Percentiles rank a stretch among this genome's conserved stretches.
phyloP scores from a whole-genome alignment of 1,140 invertebrate species.

The Coelopa frigida region DNA sequence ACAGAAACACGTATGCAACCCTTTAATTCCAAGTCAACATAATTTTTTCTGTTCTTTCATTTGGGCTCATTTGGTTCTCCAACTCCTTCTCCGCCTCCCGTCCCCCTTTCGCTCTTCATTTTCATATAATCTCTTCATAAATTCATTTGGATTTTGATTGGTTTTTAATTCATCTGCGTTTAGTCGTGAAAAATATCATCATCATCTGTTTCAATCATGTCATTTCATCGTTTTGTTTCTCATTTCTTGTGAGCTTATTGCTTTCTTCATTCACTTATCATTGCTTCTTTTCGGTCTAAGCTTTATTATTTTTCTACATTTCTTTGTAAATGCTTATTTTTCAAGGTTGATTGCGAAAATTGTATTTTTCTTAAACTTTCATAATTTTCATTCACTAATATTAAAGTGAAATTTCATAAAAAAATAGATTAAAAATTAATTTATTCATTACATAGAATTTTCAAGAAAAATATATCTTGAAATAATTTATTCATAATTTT shows the following conservation, averaged over 20 bases:
- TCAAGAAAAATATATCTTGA: too few species aligned
- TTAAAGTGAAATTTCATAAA: too few species aligned
- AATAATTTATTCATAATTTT: too few species aligned
- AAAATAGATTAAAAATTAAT: too few species aligned
- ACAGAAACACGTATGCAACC: background rate
- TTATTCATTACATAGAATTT: too few species aligned
- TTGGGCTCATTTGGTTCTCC: background rate
- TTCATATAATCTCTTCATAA: background rate
- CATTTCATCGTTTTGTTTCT: background rate
- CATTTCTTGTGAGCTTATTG: constrained; percentile 3
- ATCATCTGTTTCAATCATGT: background rate
- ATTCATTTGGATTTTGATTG: constrained; percentile 1
- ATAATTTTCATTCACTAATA: too few species aligned
- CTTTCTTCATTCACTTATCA: too few species aligned
- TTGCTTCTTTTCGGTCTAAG: too few species aligned
- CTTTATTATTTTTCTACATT: too few species aligned
- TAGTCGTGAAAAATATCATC: constrained; percentile 2
- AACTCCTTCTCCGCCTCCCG: background rate
- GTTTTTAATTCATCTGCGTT: background rate
- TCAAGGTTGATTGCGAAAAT: too few species aligned
- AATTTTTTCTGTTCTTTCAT: background rate
- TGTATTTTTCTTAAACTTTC: too few species aligned
- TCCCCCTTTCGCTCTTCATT: background rate
- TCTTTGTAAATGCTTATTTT: too few species aligned
- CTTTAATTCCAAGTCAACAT: constrained; percentile 3